Evolutionary conservation across 2,888 invertebrate genomes (phyloP), one percentile per base, ranked within the genome.

Genomic region (Tenthredo mesomela): DNA sequence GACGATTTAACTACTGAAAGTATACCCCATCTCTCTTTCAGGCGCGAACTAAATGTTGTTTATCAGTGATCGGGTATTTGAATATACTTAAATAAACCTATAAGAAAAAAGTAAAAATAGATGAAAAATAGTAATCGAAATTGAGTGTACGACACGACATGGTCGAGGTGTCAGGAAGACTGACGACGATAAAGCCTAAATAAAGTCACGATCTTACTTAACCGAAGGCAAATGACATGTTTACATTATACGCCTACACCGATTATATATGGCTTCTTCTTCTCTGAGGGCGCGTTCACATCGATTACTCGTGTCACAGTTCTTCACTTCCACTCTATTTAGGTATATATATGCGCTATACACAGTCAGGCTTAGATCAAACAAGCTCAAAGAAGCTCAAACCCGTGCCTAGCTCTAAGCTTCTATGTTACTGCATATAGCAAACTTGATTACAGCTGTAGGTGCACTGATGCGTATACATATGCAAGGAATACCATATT

Each of bases 211-310:
- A 65, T 58, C 40, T 61, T 80, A 61, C 61, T 80, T 29, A 80
- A 80, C 61, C 80, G 40, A 61, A 61, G 40, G 70, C 67, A 50
- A 82, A 70, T 82, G 25, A 82, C 82, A 33, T 70, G 82, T 33
- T 82, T 70, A 82, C 67, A 47, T 67, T 40, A 50, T 82, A 82
- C 47, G 47, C 70, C 43, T 43, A 33, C 40, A 47, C 29, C 15
- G n/a, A 29, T 65, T n/a, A 21, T 77, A 25, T 82, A 70, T 18
- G 82, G 82, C 67, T 82, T 82, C 82, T 80, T 25, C 54, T 54
- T n/a, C 80, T 12, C 29, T 15, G 82, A 82, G 67, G 82, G 82
- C 82, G 82, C 82, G 82, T 82, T 82, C 82, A 82, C 82, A 82
- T 82, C 82, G 82, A 82, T 82, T 82, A 80, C 50, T 50, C 67